phyloP scores from a whole-genome alignment of 2,888 invertebrate genomes.

The Charanyca ferruginea region DNA sequence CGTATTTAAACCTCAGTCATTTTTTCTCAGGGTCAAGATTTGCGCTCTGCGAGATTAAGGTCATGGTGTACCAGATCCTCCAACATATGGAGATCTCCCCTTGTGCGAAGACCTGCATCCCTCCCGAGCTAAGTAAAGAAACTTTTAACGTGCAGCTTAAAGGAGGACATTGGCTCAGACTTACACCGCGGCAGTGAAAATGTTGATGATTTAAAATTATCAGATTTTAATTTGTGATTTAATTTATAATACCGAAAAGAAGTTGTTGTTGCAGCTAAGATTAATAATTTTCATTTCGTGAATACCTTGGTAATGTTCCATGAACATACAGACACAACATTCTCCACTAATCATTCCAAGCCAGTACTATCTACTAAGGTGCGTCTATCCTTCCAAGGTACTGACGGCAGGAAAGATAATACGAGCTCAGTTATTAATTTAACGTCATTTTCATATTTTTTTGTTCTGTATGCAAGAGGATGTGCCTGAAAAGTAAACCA shows the following conservation, averaged over 20 bases:
- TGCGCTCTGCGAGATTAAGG: slow-evolving; percentile 81
- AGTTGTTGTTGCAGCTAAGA: too few species aligned
- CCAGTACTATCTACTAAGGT: too few species aligned
- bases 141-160: slow-evolving; percentile 68
- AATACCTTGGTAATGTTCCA: too few species aligned
- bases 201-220: neutral
- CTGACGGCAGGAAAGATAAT: too few species aligned
- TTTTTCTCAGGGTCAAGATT: slow-evolving; percentile 72
- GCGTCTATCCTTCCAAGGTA: too few species aligned
- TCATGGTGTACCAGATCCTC: slow-evolving; percentile 77
- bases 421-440: too few species aligned
- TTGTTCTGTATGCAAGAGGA: too few species aligned
- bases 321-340: too few species aligned
- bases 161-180: slow-evolving; percentile 76
- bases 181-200: slow-evolving; percentile 56
- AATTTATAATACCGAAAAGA: neutral
- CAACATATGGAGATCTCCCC: slow-evolving; percentile 73
- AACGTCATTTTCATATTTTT: too few species aligned
- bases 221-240: neutral
- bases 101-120: slow-evolving; percentile 71
- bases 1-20: neutral
- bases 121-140: slow-evolving; percentile 63
- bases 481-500: too few species aligned
- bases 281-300: neutral
- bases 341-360: too few species aligned